Evolutionary conservation across 2,113 vertebrate species (phyloP).

Genomic region (Daphoenositta chrysoptera): DNA sequence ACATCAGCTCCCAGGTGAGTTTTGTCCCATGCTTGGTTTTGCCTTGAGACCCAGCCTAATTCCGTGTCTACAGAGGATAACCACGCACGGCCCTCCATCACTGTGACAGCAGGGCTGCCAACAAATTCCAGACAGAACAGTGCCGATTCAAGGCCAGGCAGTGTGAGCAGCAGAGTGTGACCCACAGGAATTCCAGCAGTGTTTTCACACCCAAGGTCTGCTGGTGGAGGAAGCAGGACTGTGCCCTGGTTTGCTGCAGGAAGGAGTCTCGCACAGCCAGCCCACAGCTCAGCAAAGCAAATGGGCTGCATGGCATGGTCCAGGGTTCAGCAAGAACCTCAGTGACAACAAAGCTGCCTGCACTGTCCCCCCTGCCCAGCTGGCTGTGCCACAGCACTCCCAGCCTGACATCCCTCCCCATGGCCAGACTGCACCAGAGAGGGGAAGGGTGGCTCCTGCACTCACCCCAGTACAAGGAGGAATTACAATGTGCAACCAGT

Average conservation of each 20-base stretch:
- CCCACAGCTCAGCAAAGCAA: neutral
- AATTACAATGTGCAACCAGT: neutral
- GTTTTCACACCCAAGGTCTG: neutral
- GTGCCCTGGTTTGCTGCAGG: neutral
- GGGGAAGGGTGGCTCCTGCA: neutral
- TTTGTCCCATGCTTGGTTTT: neutral
- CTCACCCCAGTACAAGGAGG: neutral
- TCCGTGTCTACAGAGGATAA: neutral
- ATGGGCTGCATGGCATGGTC: fast-evolving
- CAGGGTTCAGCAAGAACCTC: neutral
- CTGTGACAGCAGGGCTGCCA: neutral
- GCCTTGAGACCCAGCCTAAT: neutral
- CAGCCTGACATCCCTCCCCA: fast-evolving
- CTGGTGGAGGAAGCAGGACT: neutral
- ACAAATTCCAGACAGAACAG: neutral
- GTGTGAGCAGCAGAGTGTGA: neutral
- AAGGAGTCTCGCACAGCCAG: neutral
- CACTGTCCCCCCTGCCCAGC: neutral
- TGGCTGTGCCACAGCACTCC: neutral
- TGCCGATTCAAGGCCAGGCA: neutral
- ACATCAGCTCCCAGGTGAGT: neutral
- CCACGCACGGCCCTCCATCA: neutral
- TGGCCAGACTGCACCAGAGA: neutral
- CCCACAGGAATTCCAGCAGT: neutral
- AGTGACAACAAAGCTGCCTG: neutral